Percentiles rank a stretch among this genome's conserved stretches.
phyloP scores from a whole-genome alignment of 2,113 vertebrate genomes.

The Bagarius yarrelli region DNA sequence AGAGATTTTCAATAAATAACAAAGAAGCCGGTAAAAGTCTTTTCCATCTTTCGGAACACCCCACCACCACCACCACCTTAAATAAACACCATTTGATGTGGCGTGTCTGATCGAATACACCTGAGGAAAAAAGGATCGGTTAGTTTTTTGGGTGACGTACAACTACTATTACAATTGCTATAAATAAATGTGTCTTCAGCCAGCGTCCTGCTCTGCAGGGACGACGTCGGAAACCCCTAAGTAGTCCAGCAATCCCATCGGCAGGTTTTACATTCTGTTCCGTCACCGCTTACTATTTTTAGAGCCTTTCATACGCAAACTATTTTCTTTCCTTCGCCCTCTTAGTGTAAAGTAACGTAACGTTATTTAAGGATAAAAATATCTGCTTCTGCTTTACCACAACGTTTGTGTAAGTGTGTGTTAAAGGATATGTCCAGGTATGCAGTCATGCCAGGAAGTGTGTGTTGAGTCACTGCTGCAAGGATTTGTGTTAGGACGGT shows the following conservation, averaged over 20 bases:
- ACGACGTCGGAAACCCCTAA: background rate
- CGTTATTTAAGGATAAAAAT: background rate
- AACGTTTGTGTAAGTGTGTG: background rate
- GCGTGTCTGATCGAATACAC: background rate
- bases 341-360: background rate
- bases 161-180: background rate
- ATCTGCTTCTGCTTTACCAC: background rate
- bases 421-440: background rate
- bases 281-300: background rate
- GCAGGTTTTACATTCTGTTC: background rate
- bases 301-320: background rate
- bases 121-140: background rate
- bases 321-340: background rate
- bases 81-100: background rate
- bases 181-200: background rate
- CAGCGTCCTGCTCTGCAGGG: background rate
- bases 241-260: background rate
- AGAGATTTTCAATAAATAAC: background rate
- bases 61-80: background rate
- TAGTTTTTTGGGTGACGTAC: background rate
- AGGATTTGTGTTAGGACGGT: background rate
- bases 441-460: background rate
- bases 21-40: background rate
- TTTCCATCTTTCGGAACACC: background rate
- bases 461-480: constrained; percentile 7